Evolutionary conservation across 2,797 vertebrate species (phyloP), one percentile per base, ranked within the genome.

Genomic region (Chelidonichthys spinosus): DNA sequence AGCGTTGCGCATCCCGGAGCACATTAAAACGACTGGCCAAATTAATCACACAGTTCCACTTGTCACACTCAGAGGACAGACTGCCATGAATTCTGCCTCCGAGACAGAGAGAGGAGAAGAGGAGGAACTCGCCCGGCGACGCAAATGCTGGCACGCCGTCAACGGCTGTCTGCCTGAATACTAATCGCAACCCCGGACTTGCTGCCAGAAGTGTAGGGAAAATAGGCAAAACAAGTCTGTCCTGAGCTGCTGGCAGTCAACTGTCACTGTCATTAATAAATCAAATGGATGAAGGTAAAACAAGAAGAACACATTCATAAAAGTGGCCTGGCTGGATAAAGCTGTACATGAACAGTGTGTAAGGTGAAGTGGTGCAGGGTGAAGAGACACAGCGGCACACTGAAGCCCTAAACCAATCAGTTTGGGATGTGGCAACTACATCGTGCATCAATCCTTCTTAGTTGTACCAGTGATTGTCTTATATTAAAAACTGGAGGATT

Each of bases 11-110:
- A 74, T 94, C 91, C 92, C 83, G 82, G 65, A 93, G 89, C 91
- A 92, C 90, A 93, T 93, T 93, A 92, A 93, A 93, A 89, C 69
- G 90, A 92, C 90, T 79, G 89, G 86, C 91, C 92, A 93, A 93
- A 95, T 94, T 85, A 93, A 93, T 95, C 90, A 92, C 93, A 89
- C 88, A 79, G 92, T 92, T 93, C 88, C 92, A 93, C 89, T 91
- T 92, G 92, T 94, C 93, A 93, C 89, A 93, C 85, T 89, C 82
- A 17, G 87, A 89, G 90, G 90, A 92, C 84, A 85, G 85, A 89
- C 80, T 72, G 89, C 85, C 87, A 90, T 83, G 81, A 90, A 88
- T 91, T 91, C 90, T 87, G 89, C 90, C 90, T 90, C 74, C 54
- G 87, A 90, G 87, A 87, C 56, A 87, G 77, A 85, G 78, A 71